Conservation (phyloP, 2,797 vertebrate genomes). For the Zenarchopterus dispar region DNA sequence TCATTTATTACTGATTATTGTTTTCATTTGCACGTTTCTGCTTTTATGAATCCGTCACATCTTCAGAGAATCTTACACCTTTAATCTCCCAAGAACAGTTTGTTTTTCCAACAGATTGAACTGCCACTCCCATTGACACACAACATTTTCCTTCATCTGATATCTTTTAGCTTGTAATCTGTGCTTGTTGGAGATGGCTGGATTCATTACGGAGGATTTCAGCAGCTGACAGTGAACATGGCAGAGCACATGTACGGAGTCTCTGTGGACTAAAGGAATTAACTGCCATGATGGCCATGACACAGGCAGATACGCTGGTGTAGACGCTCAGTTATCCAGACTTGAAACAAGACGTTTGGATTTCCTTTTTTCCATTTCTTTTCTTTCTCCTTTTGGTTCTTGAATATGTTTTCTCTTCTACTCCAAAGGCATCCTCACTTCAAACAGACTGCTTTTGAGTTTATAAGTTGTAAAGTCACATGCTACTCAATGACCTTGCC, state of each 20-base stretch:
- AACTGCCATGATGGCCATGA: not conserved
- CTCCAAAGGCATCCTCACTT: too few relatives aligned
- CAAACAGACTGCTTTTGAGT: too few relatives aligned
- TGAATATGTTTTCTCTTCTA: too few relatives aligned
- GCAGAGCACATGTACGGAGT: slow-evolving; percentile 28
- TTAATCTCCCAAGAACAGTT: slow-evolving; percentile 20
- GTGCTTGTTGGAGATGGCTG: slow-evolving; percentile 29
- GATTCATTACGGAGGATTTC: slow-evolving; percentile 12
- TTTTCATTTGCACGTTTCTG: slow-evolving; percentile 25
- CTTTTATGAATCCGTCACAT: slow-evolving; percentile 15
- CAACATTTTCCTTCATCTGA: slow-evolving; percentile 19
- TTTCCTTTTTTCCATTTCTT: too few relatives aligned
- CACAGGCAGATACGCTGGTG: not conserved
- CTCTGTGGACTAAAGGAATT: slow-evolving; percentile 15
- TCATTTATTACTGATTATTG: slow-evolving; percentile 13
- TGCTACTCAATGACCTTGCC: too few relatives aligned
- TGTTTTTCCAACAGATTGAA: slow-evolving; percentile 4
- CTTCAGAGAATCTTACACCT: slow-evolving; percentile 19
- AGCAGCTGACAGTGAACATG: slow-evolving; percentile 35
- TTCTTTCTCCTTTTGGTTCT: too few relatives aligned
- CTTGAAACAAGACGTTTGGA: too few relatives aligned
- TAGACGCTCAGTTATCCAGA: too few relatives aligned
- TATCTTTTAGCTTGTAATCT: slow-evolving; percentile 27
- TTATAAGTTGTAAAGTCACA: too few relatives aligned
- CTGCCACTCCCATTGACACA: slow-evolving; percentile 2